Evolutionary conservation across 2,888 invertebrate genomes (phyloP).

Genomic region (Melipona beecheii): DNA sequence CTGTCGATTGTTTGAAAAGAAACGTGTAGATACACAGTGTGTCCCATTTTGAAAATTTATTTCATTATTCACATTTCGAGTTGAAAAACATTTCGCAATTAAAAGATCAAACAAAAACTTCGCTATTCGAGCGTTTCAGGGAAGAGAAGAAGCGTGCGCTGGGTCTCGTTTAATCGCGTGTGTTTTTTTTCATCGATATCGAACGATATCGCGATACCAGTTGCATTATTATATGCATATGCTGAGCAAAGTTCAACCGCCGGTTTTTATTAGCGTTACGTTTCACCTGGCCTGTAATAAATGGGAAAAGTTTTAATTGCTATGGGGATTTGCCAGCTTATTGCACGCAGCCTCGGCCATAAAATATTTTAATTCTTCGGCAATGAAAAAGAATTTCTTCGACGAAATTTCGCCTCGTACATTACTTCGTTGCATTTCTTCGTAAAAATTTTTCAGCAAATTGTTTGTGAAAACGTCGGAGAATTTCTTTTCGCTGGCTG

Average conservation of each 20-base stretch:
- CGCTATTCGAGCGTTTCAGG: background rate
- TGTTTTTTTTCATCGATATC: background rate
- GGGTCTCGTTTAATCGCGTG: background rate
- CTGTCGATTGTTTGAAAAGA: background rate
- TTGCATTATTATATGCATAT: background rate
- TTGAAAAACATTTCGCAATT: background rate
- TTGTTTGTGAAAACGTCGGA: too few species aligned
- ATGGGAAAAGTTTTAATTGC: slow-evolving; percentile 29
- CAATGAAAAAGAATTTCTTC: background rate
- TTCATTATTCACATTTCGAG: background rate
- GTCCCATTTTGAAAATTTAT: background rate
- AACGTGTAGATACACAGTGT: too few species aligned
- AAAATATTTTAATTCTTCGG: slow-evolving; percentile 4
- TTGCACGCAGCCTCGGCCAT: background rate
- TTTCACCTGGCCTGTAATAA: slow-evolving; percentile 23
- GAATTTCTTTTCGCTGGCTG: too few species aligned
- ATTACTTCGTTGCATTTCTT: too few species aligned
- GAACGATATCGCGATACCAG: background rate
- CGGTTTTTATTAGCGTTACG: slow-evolving; percentile 4
- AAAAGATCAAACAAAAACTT: background rate
- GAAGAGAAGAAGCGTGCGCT: too few species aligned
- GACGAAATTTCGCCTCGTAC: background rate
- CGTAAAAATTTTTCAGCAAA: too few species aligned
- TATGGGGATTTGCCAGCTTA: slow-evolving; percentile 5
- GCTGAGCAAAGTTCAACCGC: background rate